A percentile compares a stretch with the other conserved stretches of the same genome.
These are phyloP conservation scores for Anguilla pacifica DNA, from an alignment of 2,797 vertebrate species.

Conservation along the genomic window DNA sequence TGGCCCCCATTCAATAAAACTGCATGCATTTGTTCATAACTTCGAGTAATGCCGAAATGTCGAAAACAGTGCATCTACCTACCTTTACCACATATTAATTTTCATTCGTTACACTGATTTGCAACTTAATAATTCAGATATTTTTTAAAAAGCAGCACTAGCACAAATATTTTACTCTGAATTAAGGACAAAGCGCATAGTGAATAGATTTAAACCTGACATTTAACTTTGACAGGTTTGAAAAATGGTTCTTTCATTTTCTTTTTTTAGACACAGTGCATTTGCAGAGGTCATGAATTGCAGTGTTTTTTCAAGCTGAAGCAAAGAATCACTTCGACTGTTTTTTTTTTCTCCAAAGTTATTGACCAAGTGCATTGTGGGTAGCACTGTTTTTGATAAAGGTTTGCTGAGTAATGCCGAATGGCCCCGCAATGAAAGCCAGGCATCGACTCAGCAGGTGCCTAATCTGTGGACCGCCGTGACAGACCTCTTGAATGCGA, in stretches of 20 bases:
- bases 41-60: neutral
- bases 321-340: neutral
- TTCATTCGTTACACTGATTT: neutral
- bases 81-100: neutral
- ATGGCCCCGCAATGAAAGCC: neutral
- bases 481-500: neutral
- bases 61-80: neutral
- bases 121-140: neutral
- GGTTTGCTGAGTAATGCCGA: neutral
- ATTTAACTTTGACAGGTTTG: neutral
- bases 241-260: neutral
- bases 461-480: neutral
- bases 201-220: conserved; percentile 1
- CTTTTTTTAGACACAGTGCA: conserved; percentile 7
- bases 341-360: neutral
- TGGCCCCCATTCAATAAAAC: neutral
- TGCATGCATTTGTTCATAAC: neutral
- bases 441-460: neutral
- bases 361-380: neutral
- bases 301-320: neutral
- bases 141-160: neutral
- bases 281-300: neutral
- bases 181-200: neutral
- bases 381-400: neutral
- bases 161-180: neutral